These are phyloP conservation scores for Pseudachorutes palmiensis DNA, from an alignment of 1,140 invertebrate genomes.

Conservation along the genomic window DNA sequence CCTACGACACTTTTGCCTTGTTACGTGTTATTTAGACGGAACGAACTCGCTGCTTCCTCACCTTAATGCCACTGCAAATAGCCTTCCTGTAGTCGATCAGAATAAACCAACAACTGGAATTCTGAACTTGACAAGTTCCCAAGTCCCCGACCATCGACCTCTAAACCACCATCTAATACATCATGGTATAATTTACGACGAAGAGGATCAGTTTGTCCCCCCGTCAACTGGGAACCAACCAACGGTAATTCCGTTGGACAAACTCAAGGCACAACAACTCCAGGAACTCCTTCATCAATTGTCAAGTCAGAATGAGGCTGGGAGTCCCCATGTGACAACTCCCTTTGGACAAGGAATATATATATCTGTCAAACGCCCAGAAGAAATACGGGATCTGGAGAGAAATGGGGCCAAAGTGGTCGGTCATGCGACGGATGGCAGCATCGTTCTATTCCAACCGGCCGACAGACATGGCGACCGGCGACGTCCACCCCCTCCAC, in stretches of 20 bases:
- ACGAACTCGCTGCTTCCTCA: neutral
- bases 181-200: conserved; percentile 12
- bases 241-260: conserved; percentile 27
- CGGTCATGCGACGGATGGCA: conserved; percentile 33
- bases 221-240: conserved; percentile 33
- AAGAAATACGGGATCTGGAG: conserved; percentile 30
- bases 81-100: neutral
- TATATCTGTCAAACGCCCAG: conserved; percentile 22
- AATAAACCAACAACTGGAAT: neutral
- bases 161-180: neutral
- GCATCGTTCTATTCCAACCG: conserved; percentile 33
- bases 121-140: neutral
- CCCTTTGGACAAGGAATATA: conserved; percentile 30
- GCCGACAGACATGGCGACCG: neutral
- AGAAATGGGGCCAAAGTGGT: conserved; percentile 33
- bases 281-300: conserved; percentile 36
- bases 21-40: neutral
- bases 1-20: neutral
- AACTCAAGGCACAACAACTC: conserved; percentile 30
- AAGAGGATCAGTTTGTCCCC: conserved; percentile 32
- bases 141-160: neutral
- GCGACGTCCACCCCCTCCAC: neutral
- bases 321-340: conserved; percentile 4
- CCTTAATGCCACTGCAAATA: neutral
- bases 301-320: conserved; percentile 23